phyloP scores from a whole-genome alignment of 1,140 invertebrate species.

The Leptoteleia sp. region DNA sequence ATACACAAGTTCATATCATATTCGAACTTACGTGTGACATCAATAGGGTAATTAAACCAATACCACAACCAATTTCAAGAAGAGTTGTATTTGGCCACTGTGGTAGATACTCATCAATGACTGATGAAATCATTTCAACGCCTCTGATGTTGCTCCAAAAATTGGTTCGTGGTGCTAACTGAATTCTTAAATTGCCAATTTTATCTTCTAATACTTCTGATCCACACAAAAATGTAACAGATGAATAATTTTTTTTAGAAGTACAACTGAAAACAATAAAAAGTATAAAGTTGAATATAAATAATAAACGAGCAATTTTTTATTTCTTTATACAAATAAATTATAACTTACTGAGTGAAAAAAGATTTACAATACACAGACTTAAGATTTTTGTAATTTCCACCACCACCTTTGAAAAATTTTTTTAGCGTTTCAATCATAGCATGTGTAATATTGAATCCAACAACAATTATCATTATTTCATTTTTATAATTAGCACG shows the following conservation, averaged over 20 bases:
- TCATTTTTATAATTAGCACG: conserved; percentile 77
- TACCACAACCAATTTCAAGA: conserved; percentile 78
- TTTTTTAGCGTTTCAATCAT: conserved; percentile 73
- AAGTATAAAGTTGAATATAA: neutral
- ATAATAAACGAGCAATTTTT: no score
- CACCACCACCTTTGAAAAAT: conserved; percentile 69
- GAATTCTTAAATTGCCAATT: conserved; percentile 72
- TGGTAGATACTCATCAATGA: conserved; percentile 71
- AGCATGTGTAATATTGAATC: conserved; percentile 69
- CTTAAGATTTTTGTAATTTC: conserved; percentile 74
- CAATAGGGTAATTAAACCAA: conserved; percentile 76
- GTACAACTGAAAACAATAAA: neutral
- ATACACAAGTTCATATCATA: no score
- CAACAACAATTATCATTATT: conserved; percentile 75
- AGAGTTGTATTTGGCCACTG: conserved; percentile 73
- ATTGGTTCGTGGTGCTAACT: conserved; percentile 76
- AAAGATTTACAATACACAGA: conserved; percentile 77
- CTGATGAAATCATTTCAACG: conserved; percentile 73
- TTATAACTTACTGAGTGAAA: conserved; percentile 68
- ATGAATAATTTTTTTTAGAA: conserved; percentile 48
- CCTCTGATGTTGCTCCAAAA: conserved; percentile 76
- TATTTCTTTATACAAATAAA: neutral
- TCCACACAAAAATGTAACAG: conserved; percentile 73
- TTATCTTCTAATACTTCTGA: conserved; percentile 74
- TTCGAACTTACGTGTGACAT: conserved; percentile 72